Evolutionary conservation across 2,797 vertebrate species (phyloP).

Genomic region (Cirrhinus molitorella): DNA sequence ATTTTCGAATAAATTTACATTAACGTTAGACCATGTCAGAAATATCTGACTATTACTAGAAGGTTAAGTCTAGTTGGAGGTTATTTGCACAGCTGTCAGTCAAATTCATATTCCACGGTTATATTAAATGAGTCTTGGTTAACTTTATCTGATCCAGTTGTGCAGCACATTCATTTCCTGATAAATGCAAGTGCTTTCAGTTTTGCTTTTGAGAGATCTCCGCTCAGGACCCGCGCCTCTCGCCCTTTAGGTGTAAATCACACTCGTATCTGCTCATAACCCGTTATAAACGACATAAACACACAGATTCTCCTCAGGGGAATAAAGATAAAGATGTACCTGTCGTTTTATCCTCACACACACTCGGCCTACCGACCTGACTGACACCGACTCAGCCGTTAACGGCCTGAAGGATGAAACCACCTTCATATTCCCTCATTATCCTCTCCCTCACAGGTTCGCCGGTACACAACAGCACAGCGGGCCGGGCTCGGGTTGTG

Average conservation of each 20-base stretch:
- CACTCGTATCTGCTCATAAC: not conserved
- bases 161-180: not conserved
- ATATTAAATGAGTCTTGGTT: not conserved
- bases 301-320: not conserved
- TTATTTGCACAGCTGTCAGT: not conserved
- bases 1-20: not conserved
- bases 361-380: slow-evolving; percentile 68
- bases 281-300: not conserved
- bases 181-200: slow-evolving; percentile 32
- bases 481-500: not conserved
- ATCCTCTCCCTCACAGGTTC: not conserved
- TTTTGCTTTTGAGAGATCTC: slow-evolving; percentile 20
- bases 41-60: not conserved
- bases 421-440: slow-evolving; percentile 70
- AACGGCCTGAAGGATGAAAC: slow-evolving; percentile 78
- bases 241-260: not conserved
- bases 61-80: not conserved
- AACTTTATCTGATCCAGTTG: not conserved
- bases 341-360: slow-evolving; percentile 53
- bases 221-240: not conserved
- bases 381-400: slow-evolving; percentile 55
- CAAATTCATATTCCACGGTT: too few species aligned
- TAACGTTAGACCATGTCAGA: not conserved
- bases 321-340: slow-evolving; percentile 34
- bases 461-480: not conserved